phyloP scores from a whole-genome alignment of 2,888 invertebrate genomes.

The Miltochrista miniata region DNA sequence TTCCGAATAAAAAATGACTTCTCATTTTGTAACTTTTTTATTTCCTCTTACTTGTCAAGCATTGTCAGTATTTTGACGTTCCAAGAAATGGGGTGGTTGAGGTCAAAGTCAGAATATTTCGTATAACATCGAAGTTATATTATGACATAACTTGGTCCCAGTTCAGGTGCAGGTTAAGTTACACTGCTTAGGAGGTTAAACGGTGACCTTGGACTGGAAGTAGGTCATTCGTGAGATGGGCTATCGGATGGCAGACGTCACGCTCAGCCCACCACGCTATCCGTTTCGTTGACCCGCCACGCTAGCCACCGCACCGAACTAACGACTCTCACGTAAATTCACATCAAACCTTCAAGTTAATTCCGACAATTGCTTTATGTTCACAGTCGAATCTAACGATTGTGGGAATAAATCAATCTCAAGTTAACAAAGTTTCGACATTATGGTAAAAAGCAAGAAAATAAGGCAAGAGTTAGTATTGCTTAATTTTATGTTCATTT shows the following conservation, averaged over 20 bases:
- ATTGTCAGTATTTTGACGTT: slow-evolving; percentile 30
- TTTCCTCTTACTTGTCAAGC: slow-evolving; percentile 27
- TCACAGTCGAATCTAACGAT: slow-evolving; percentile 8
- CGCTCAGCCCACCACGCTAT: slow-evolving; percentile 63
- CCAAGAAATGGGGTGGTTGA: slow-evolving; percentile 26
- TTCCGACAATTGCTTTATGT: slow-evolving; percentile 18
- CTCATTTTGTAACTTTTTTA: slow-evolving; percentile 38
- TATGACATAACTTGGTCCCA: slow-evolving; percentile 39
- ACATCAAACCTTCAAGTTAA: slow-evolving; percentile 11
- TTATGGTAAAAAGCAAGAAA: slow-evolving; percentile 7
- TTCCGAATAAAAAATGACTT: slow-evolving; percentile 41
- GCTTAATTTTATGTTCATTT: slow-evolving; percentile 19
- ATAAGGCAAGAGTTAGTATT: not conserved
- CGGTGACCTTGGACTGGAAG: slow-evolving; percentile 78
- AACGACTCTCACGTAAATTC: slow-evolving; percentile 7
- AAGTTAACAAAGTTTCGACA: slow-evolving; percentile 5
- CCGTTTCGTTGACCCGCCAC: slow-evolving; percentile 31
- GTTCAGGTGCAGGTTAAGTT: slow-evolving; percentile 56
- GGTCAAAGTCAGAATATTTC: slow-evolving; percentile 20
- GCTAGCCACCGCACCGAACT: not conserved
- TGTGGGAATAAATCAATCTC: slow-evolving; percentile 10
- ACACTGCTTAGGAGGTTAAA: slow-evolving; percentile 74
- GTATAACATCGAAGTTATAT: slow-evolving; percentile 17
- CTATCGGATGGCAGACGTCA: slow-evolving; percentile 82
- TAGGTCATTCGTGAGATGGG: slow-evolving; percentile 81